Base-by-base conservation (phyloP, 2,113 vertebrate genomes). In the Myiopsitta monachus region DNA sequence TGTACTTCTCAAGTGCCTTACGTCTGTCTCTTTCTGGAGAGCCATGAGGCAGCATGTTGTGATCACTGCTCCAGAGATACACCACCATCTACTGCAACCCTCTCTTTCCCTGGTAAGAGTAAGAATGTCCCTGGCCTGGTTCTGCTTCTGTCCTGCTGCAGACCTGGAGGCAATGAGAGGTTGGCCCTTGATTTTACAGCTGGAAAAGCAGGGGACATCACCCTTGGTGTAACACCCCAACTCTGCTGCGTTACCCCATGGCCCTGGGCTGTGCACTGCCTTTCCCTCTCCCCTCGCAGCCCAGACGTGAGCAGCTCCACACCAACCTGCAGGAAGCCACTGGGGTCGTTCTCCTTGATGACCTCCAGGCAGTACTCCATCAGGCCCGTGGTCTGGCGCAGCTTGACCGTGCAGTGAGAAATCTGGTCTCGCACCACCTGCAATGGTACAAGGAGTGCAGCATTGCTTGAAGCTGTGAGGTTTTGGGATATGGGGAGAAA, bases 351-450 rank as follows among this genome's bases (percentile, higher is more conserved):
- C 97, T 99, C 99, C 97, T 99, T 99, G 97, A 99, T 99, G 96
- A 99, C 99, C 92, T 99, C 99, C 97, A 99, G 97, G 81, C 99
- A 99, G 93, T 99, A 99, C 86, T 99, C 99, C 99, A 99, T 99
- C 96, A 99, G 98, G 23, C 99, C 99, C 0, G 99, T 99, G 86
- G 99, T 99, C 98, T 99, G 99, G 70, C 99, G 99, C 95, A 99
- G 96, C 96, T 99, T 99, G 92, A 99, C 99, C 0, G 99, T 99
- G 88, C 99, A 99, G 96, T 99, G 99, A 13, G 99, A 99, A 89
- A 99, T 99, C 98, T 99, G 99, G 94, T 99, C 99, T 79, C 99
- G 97, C 46, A 99, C 99, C 97, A 99, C 99, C 99, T 99, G 97
- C 72, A 57, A 55, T 0, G n/a, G 79, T 31, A 83, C 27, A 17